phyloP scores from a whole-genome alignment of 2,888 invertebrate genomes.

The Volucella bombylans region DNA sequence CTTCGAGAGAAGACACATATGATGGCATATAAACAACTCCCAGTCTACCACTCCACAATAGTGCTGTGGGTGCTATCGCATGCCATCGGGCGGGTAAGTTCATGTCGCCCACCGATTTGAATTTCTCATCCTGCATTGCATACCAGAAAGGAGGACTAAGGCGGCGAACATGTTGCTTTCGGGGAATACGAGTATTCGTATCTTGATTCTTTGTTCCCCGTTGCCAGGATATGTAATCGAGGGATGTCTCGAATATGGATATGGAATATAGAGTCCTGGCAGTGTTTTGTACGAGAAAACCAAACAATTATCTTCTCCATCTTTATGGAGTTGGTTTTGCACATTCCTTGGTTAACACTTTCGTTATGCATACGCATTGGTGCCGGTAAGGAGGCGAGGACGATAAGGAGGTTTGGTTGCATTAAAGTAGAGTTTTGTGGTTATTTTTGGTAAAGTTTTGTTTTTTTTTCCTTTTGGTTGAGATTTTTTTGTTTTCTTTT shows the following conservation, averaged over 20 bases:
- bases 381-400: slow-evolving; percentile 9
- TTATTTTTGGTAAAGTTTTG: slow-evolving; percentile 39
- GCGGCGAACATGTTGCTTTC: slow-evolving; percentile 74
- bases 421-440: slow-evolving; percentile 30
- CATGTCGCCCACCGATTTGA: slow-evolving; percentile 28
- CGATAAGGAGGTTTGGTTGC: slow-evolving; percentile 5
- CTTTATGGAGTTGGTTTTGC: slow-evolving; percentile 73
- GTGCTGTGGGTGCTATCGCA: slow-evolving; percentile 25
- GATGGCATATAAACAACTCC: slow-evolving; percentile 81
- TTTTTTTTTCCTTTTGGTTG: slow-evolving; percentile 28
- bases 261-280: slow-evolving; percentile 64
- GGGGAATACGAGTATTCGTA: slow-evolving; percentile 48
- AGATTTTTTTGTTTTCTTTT: slow-evolving; percentile 46
- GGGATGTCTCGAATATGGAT: slow-evolving; percentile 71
- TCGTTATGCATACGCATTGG: slow-evolving; percentile 34
- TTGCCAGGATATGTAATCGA: slow-evolving; percentile 72
- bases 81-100: slow-evolving; percentile 1
- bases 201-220: slow-evolving; percentile 72
- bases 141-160: slow-evolving; percentile 60
- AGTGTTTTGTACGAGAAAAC: slow-evolving; percentile 57
- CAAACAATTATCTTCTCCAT: slow-evolving; percentile 72
- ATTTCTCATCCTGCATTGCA: slow-evolving; percentile 27
- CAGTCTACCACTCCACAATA: slow-evolving; percentile 67
- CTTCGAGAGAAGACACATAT: slow-evolving; percentile 80
- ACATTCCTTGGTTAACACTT: slow-evolving; percentile 74